These are phyloP conservation scores for Acleris holmiana DNA, from an alignment of 2,888 invertebrate species.

Conservation along the genomic window DNA sequence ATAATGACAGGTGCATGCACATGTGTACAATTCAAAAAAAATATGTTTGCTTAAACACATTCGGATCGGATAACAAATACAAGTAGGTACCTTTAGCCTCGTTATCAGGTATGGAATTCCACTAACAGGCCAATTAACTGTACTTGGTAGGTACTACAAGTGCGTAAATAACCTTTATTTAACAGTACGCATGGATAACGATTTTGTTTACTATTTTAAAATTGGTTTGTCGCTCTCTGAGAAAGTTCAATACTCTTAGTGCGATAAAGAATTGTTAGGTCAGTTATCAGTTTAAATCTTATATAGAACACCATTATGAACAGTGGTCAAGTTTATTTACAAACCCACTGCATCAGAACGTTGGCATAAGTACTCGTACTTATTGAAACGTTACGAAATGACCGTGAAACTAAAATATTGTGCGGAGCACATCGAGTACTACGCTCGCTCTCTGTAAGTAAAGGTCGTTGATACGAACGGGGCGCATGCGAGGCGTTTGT, in stretches of 20 bases:
- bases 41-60: no score
- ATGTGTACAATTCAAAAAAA: no score
- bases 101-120: no score
- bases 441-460: conserved; percentile 63
- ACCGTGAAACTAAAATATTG: conserved; percentile 77
- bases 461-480: conserved; percentile 77
- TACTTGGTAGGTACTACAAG: no score
- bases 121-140: no score
- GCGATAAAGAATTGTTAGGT: conserved; percentile 29
- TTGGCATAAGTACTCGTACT: conserved; percentile 45
- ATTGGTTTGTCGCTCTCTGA: neutral
- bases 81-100: no score
- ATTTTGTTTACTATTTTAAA: neutral
- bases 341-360: conserved; percentile 54
- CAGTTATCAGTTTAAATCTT: conserved; percentile 45
- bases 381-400: conserved; percentile 76
- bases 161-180: no score
- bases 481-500: conserved; percentile 63
- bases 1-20: no score
- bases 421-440: conserved; percentile 62
- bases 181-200: no score
- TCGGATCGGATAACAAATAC: no score
- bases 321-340: conserved; percentile 55
- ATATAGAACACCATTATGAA: conserved; percentile 48
- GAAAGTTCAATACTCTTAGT: conserved; percentile 10